These are phyloP conservation scores for Blennius ocellaris DNA, from an alignment of 2,113 vertebrate species.

Conservation along the genomic window DNA sequence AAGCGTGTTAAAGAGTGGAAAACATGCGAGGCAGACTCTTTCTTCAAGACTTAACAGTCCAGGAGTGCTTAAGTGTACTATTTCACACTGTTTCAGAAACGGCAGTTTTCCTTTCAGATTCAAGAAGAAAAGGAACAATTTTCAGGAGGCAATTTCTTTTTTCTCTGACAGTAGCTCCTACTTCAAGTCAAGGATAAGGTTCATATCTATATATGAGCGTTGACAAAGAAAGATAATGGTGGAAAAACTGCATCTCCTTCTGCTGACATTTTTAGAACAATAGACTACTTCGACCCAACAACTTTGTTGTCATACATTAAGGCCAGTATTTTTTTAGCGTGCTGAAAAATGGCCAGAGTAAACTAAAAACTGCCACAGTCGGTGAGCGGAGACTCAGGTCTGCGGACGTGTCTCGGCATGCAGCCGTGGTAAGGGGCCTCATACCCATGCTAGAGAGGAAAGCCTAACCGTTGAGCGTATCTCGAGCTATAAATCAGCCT, in stretches of 20 bases:
- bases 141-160: constrained; percentile 58
- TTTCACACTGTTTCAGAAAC: constrained; percentile 46
- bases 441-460: constrained; percentile 50
- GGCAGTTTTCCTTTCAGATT: constrained; percentile 43
- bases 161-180: constrained; percentile 61
- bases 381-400: constrained; percentile 13
- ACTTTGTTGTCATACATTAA: constrained; percentile 55
- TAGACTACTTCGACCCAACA: constrained; percentile 44
- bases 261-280: constrained; percentile 66
- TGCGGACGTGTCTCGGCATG: constrained; percentile 31
- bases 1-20: constrained; percentile 48
- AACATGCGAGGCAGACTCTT: constrained; percentile 41
- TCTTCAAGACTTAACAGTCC: constrained; percentile 39
- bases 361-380: constrained; percentile 41
- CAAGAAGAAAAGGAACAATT: constrained; percentile 59
- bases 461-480: constrained; percentile 63
- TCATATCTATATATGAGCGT: constrained; percentile 67
- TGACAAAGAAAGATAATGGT: constrained; percentile 75
- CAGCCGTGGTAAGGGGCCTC: constrained; percentile 18
- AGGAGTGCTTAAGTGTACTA: constrained; percentile 35
- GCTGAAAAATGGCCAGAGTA: constrained; percentile 26
- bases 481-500: constrained; percentile 81
- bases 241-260: constrained; percentile 64
- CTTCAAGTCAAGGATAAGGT: constrained; percentile 70
- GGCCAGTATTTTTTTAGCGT: constrained; percentile 9